Percentiles rank a stretch among this genome's conserved stretches.
Conservation (phyloP, 2,113 vertebrate species). For the Sander vitreus region DNA sequence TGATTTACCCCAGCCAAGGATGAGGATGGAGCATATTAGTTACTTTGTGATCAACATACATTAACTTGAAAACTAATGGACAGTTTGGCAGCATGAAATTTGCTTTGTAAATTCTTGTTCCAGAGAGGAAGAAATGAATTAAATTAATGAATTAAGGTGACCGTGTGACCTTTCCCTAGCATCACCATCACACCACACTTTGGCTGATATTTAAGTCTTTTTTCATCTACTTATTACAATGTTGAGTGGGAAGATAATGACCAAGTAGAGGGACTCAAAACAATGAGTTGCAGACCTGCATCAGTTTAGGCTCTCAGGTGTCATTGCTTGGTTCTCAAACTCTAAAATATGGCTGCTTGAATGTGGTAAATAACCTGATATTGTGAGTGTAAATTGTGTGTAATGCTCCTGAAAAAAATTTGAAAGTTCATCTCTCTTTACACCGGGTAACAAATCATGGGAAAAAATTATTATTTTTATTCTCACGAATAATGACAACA, state of each 20-base stretch:
- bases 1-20: background rate
- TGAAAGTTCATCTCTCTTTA: background rate
- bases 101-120: background rate
- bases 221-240: background rate
- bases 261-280: background rate
- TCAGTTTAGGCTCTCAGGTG: background rate
- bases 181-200: background rate
- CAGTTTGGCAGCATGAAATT: background rate
- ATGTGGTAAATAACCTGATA: background rate
- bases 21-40: background rate
- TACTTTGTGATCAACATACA: background rate
- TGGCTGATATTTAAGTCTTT: background rate
- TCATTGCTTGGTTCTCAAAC: background rate
- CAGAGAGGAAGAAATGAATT: slow-evolving; percentile 1
- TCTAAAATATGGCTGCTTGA: background rate
- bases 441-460: background rate
- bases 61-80: background rate
- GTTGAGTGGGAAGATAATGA: background rate
- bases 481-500: background rate
- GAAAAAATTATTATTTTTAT: too few relatives aligned
- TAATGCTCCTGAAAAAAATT: background rate
- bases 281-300: background rate
- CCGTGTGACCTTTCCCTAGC: background rate
- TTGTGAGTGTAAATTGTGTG: background rate
- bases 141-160: background rate